Evolutionary conservation across 2,113 vertebrate genomes (phyloP).

Genomic region (Pholis gunnellus): DNA sequence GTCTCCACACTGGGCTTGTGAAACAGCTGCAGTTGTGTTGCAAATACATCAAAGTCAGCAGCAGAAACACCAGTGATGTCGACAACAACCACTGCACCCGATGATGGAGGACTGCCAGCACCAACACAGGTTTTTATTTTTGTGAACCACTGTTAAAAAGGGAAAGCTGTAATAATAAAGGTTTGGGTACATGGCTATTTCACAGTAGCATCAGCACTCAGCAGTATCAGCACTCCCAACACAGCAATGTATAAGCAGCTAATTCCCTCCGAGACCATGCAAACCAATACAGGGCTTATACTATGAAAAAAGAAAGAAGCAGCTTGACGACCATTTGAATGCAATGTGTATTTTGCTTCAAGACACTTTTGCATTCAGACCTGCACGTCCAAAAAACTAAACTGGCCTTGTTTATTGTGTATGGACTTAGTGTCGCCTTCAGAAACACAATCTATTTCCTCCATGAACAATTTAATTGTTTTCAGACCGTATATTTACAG

Average conservation of each 20-base stretch:
- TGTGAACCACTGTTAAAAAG: background rate
- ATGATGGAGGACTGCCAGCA: constrained; percentile 6
- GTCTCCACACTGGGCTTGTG: background rate
- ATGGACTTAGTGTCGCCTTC: background rate
- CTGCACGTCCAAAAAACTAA: background rate
- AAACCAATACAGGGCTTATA: background rate
- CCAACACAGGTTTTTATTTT: background rate
- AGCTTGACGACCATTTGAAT: background rate
- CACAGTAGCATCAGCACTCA: background rate
- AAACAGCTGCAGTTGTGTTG: background rate
- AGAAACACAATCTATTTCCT: background rate
- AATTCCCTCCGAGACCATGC: constrained; percentile 23
- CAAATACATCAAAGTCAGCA: constrained; percentile 3
- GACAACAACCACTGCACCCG: background rate
- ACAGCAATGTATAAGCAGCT: constrained; percentile 8
- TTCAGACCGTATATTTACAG: background rate
- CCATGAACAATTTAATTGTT: background rate
- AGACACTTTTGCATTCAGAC: background rate
- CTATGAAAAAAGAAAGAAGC: background rate
- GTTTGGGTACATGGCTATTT: background rate
- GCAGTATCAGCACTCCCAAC: constrained; percentile 3
- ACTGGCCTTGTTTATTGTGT: background rate
- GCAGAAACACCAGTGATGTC: constrained; percentile 1
- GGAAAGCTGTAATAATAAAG: background rate
- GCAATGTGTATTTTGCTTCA: background rate